Evolutionary conservation across 2,113 vertebrate genomes (phyloP), one percentile per base, ranked within the genome.

Genomic region (Pollimyrus isidori): DNA sequence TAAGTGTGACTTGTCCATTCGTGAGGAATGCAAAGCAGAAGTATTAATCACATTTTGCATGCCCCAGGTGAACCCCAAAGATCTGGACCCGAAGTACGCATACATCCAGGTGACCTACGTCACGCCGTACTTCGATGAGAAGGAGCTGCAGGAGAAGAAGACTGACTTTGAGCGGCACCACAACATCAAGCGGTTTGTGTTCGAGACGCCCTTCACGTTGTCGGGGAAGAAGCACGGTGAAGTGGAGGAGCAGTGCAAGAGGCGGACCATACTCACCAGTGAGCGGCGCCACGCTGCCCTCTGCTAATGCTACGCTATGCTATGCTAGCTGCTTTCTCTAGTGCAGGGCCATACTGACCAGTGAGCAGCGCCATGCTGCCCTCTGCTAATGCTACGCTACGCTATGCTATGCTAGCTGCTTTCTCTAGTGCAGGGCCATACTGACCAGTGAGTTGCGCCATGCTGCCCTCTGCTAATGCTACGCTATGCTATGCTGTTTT

Each of bases 51-150:
- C 23, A 23, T 48, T 50, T 46, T 87, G 17, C 15, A 13, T 0
- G 2, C 19, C 50, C 1, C 93, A 99, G 98, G 98, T 99, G 17
- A 99, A 99, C 90, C 97, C 98, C 56, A 99, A 99, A 93, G 98
- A 99, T 90, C 91, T 99, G 95, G 98, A 99, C 91, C 94, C 97
- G 45, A 98, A 97, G 92, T 98, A 97, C 0, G 98, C 98, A n/a
- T 99, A 99, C 91, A 97, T 99, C 89, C 98, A 99, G 92, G 98
- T 99, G 92, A 99, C 98, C 0, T 99, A 98, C 0, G 98, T 99
- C 91, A 96, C 98, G 0, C 98, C 98, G 3, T 99, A 96, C 95
- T 99, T 99, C 86, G 98, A 98, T 2, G 97, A 98, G 91, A 99
- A 99, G 89, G 98, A 99, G 89, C 95, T 97, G 0, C 97, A 97